A percentile compares a stretch with the other conserved stretches of the same genome.
Evolutionary conservation across 2,113 vertebrate genomes (phyloP).

Genomic region (Ictalurus furcatus): DNA sequence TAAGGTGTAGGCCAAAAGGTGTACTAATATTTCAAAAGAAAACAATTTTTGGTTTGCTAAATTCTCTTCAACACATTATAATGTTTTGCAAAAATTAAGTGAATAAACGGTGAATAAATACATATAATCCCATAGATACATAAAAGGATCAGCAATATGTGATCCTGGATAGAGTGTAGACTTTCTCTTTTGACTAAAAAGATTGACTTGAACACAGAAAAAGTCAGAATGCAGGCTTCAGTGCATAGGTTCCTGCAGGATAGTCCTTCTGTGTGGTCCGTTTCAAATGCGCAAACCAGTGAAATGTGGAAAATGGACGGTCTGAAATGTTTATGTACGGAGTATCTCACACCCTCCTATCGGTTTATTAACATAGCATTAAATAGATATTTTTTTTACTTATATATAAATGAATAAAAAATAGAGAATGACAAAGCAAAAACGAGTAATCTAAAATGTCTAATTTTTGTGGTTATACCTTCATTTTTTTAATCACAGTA

Average conservation of each 20-base stretch:
- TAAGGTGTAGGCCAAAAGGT: slow-evolving; percentile 56
- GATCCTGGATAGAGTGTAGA: slow-evolving; percentile 65
- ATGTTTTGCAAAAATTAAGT: slow-evolving; percentile 63
- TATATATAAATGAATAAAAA: slow-evolving; percentile 66
- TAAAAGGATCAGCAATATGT: slow-evolving; percentile 75
- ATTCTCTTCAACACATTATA: slow-evolving; percentile 63
- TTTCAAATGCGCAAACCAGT: slow-evolving; percentile 53
- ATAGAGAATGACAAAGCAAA: slow-evolving; percentile 53
- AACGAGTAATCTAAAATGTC: slow-evolving; percentile 62
- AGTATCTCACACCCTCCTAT: slow-evolving; percentile 75
- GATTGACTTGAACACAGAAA: slow-evolving; percentile 55
- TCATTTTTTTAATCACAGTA: slow-evolving; percentile 68
- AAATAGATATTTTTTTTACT: slow-evolving; percentile 68
- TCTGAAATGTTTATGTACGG: slow-evolving; percentile 55
- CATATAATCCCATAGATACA: slow-evolving; percentile 70
- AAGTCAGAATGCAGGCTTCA: slow-evolving; percentile 72
- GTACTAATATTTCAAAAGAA: slow-evolving; percentile 60
- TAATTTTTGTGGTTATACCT: slow-evolving; percentile 57
- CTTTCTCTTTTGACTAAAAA: slow-evolving; percentile 63
- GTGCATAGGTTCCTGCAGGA: slow-evolving; percentile 79
- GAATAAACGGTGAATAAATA: slow-evolving; percentile 70
- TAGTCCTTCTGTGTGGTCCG: slow-evolving; percentile 62
- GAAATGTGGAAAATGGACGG: slow-evolving; percentile 67
- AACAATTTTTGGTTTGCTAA: slow-evolving; percentile 73
- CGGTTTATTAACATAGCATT: slow-evolving; percentile 66